These are phyloP conservation scores for Papilio aristodemus DNA, from an alignment of 1,140 invertebrate genomes.

Conservation along the genomic window DNA sequence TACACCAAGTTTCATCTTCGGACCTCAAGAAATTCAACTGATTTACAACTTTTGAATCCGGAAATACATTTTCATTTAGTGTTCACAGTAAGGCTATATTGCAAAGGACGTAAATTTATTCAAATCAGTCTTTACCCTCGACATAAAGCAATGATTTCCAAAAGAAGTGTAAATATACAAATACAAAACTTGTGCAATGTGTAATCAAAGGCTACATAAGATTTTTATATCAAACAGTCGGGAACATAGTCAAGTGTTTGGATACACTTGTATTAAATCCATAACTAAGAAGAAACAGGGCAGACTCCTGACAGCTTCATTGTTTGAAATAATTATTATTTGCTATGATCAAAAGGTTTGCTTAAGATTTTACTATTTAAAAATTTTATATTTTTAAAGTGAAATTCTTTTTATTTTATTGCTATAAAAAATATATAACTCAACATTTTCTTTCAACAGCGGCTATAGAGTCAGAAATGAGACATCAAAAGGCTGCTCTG, in stretches of 20 bases:
- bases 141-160: neutral
- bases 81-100: no score
- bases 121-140: neutral
- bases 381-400: slow-evolving; percentile 25
- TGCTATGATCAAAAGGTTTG: slow-evolving; percentile 5
- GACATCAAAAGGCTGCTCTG: slow-evolving; percentile 88
- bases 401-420: slow-evolving; percentile 37
- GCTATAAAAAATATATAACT: neutral
- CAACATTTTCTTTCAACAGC: slow-evolving; percentile 54
- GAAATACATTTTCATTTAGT: no score
- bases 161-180: neutral
- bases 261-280: neutral
- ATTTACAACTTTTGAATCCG: neutral
- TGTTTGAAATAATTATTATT: neutral
- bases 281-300: slow-evolving; percentile 6
- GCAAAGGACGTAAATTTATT: no score
- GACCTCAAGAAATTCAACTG: neutral
- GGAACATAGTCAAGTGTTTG: neutral
- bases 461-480: slow-evolving; percentile 89
- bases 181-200: neutral
- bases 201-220: neutral
- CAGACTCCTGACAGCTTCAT: neutral
- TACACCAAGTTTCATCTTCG: neutral
- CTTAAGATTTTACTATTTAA: neutral
- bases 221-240: neutral